Evolutionary conservation across 1,140 invertebrate genomes (phyloP).

Genomic region (Camponotus vicinus): DNA sequence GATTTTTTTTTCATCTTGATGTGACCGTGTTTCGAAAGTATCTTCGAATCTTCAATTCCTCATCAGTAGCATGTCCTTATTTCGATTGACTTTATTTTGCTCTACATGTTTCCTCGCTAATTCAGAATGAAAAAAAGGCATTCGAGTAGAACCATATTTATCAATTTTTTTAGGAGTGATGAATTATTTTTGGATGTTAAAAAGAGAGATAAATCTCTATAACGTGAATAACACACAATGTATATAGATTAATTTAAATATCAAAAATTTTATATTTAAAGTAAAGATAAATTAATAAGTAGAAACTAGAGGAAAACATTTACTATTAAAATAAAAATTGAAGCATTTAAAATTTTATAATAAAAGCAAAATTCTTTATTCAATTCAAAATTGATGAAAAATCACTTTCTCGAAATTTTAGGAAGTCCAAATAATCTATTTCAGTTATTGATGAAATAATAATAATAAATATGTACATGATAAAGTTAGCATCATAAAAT

Average conservation of each 20-base stretch:
- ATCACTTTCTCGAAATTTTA: not conserved
- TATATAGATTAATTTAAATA: not conserved
- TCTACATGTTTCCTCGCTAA: slow-evolving; percentile 18
- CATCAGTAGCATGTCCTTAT: slow-evolving; percentile 37
- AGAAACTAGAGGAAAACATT: not conserved
- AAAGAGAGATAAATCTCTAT: not conserved
- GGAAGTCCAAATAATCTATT: not conserved
- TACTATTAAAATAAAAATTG: not conserved
- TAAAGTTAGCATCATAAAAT: not conserved
- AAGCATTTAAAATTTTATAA: not conserved
- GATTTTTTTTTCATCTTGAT: slow-evolving; percentile 25
- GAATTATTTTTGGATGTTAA: slow-evolving; percentile 6
- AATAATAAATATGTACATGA: not conserved
- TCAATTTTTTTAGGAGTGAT: slow-evolving; percentile 10
- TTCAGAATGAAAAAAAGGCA: slow-evolving; percentile 14
- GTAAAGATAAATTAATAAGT: not conserved
- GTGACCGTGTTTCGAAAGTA: slow-evolving; percentile 32
- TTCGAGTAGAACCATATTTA: slow-evolving; percentile 1
- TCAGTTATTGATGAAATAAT: not conserved
- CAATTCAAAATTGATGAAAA: not conserved
- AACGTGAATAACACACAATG: not conserved
- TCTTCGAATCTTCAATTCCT: slow-evolving; percentile 21
- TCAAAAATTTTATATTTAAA: not conserved
- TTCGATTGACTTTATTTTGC: slow-evolving; percentile 33
- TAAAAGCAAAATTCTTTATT: not conserved